A percentile compares a stretch with the other conserved stretches of the same genome.
These are phyloP conservation scores for Tenebrio molitor DNA, from an alignment of 1,140 invertebrate genomes.

Conservation along the genomic window DNA sequence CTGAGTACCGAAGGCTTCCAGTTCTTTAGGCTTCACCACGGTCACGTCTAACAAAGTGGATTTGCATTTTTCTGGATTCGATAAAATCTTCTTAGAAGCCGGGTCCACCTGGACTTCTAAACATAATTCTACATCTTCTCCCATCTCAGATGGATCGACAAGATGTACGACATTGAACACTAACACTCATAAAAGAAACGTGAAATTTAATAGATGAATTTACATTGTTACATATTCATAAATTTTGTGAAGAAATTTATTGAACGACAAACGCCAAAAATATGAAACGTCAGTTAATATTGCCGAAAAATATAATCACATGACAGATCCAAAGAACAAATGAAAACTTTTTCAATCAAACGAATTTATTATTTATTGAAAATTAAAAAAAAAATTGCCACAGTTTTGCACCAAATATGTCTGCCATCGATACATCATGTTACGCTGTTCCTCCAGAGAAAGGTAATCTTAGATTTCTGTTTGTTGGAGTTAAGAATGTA, in stretches of 20 bases:
- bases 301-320: background rate
- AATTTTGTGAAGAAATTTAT: slow-evolving; percentile 50
- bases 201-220: slow-evolving; percentile 28
- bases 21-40: slow-evolving; percentile 55
- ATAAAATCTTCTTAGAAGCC: slow-evolving; percentile 54
- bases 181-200: slow-evolving; percentile 5
- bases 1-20: slow-evolving; percentile 45
- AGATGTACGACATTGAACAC: slow-evolving; percentile 4
- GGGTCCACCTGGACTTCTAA: slow-evolving; percentile 58
- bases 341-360: slow-evolving; percentile 30
- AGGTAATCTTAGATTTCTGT: background rate
- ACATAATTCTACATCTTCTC: slow-evolving; percentile 54
- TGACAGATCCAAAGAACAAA: background rate
- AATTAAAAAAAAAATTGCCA: background rate
- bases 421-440: background rate
- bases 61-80: slow-evolving; percentile 53
- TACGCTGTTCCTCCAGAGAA: background rate
- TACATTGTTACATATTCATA: slow-evolving; percentile 49
- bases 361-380: slow-evolving; percentile 10
- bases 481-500: background rate
- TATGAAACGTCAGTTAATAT: slow-evolving; percentile 44
- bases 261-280: slow-evolving; percentile 44
- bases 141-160: slow-evolving; percentile 39
- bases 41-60: slow-evolving; percentile 57
- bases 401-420: slow-evolving; percentile 1